Evolutionary conservation across 1,140 invertebrate genomes (phyloP), one percentile per base, ranked within the genome.

Genomic region (Sycophila sp.): DNA sequence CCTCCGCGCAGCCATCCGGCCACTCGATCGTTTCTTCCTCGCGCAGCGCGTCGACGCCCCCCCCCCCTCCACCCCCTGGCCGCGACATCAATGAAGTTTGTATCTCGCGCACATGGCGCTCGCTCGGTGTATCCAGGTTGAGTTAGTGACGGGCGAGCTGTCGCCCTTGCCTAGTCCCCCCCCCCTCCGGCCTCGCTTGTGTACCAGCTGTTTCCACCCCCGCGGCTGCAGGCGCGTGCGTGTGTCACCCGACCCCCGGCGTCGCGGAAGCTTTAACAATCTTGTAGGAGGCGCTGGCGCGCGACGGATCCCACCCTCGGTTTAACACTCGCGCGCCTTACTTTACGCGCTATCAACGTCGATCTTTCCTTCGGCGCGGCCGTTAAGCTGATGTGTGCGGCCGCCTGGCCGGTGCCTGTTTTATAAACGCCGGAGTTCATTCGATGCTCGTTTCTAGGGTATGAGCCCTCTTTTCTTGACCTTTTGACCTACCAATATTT

Each of bases 131-230:
- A 69, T 72, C 69, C 64, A 64, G 62, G 69, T 64, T 76, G 75
- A 78, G 75, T 78, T 78, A 78, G 77, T 78, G 75, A 78, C 68
- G 73, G 71, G 68, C 77, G 75, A 60, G 76, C 76, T 78, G 76
- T 75, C 72, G 75, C 73, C 66, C 34, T n/a, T n/a, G n/a, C n/a
- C n/a, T n/a, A n/a, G n/a, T n/a, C n/a, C n/a, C n/a, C n/a, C n/a
- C n/a, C n/a, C 24, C 49, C 28, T 30, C 42, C 13, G 49, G 19
- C 49, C 11, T 22, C 49, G 22, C 68, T 60, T 73, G 55, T 74
- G 73, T 72, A 67, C 72, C 73, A 76, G 77, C 73, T 76, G 75
- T 78, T 78, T 74, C 70, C 42, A 10, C 38, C n/a, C n/a, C 15
- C 7, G 22, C 45, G 22, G 22, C 49, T 30, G n/a, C n/a, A 28